These are phyloP conservation scores for Rotaria sp. DNA, from an alignment of 2,888 invertebrate species.

Conservation along the genomic window DNA sequence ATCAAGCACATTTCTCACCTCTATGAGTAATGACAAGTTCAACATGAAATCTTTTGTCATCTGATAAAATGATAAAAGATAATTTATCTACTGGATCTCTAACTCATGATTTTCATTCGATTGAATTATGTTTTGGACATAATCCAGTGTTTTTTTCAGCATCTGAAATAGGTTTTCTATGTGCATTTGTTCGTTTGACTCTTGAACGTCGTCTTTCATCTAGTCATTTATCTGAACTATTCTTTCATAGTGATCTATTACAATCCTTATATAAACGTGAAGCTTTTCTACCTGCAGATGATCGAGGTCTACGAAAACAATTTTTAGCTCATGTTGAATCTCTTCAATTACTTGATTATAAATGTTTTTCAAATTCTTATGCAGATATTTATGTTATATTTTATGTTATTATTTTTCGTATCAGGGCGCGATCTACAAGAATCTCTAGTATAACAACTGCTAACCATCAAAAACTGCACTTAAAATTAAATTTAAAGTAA, in stretches of 20 bases:
- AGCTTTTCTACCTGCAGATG: slow-evolving; percentile 89
- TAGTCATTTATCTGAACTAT: slow-evolving; percentile 76
- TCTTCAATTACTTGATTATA: slow-evolving; percentile 92
- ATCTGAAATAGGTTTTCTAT: slow-evolving; percentile 78
- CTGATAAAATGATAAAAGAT: background rate
- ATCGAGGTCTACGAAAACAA: slow-evolving; percentile 78
- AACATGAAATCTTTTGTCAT: background rate
- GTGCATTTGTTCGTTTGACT: slow-evolving; percentile 90
- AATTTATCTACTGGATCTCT: background rate
- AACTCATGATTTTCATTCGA: background rate
- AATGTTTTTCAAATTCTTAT: slow-evolving; percentile 94
- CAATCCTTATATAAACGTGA: slow-evolving; percentile 73
- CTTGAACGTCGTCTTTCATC: slow-evolving; percentile 91
- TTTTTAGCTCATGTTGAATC: slow-evolving; percentile 90
- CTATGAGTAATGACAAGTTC: background rate
- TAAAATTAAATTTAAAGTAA: slow-evolving; percentile 83
- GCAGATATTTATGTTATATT: slow-evolving; percentile 62
- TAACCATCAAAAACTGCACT: slow-evolving; percentile 68
- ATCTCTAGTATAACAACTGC: slow-evolving; percentile 76
- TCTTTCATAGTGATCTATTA: slow-evolving; percentile 57
- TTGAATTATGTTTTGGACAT: background rate
- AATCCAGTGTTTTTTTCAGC: slow-evolving; percentile 55
- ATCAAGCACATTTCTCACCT: background rate
- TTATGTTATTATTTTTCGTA: slow-evolving; percentile 82
- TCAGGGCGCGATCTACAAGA: slow-evolving; percentile 61